Evolutionary conservation across 1,140 invertebrate genomes (phyloP), one percentile per base, ranked within the genome.

Genomic region (Hyles vespertilio): DNA sequence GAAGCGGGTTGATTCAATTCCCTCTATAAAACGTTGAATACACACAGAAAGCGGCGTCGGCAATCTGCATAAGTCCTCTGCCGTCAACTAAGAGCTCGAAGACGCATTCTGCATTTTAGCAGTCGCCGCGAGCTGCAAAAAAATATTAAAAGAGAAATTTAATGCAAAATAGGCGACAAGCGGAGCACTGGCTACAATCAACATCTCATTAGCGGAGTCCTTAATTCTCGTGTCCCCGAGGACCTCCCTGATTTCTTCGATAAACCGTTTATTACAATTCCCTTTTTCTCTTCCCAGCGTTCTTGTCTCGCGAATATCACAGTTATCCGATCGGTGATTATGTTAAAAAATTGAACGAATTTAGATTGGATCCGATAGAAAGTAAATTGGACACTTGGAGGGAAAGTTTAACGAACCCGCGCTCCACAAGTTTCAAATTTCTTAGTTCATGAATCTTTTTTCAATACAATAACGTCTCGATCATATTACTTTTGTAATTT

Each of bases 181-280:
- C 72, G 74, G 67, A 63, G 65, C 76, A 65, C 65, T 67, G 65
- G 70, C 74, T 70, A 76, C 79, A 84, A 86, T 86, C 81, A 86
- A 81, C 83, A 84, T 86, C 79, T 84, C 78, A 86, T 86, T 85
- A 85, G 77, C 54, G 73, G 69, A 71, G 61, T 74, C 71, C 73
- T 81, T 82, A 82, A 82, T 82, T 82, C 78, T 60, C 61, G 72
- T 76, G 68, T 79, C 78, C 65, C 63, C 36, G 11, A 63, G 66
- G 74, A 65, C 58, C 62, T 61, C 65, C 53, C 66, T 74, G 78
- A 79, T 78, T 79, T 70, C 61, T 74, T 77, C 76, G 76, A 81
- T 81, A 84, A 84, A 79, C 69, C 74, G 72, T 76, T 81, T 78
- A 76, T 77, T 72, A 74, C 67, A 72, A 69, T 72, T 72, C 68